phyloP scores from a whole-genome alignment of 92 coral and sea anemone species.

The Virgularia gustaviana region DNA sequence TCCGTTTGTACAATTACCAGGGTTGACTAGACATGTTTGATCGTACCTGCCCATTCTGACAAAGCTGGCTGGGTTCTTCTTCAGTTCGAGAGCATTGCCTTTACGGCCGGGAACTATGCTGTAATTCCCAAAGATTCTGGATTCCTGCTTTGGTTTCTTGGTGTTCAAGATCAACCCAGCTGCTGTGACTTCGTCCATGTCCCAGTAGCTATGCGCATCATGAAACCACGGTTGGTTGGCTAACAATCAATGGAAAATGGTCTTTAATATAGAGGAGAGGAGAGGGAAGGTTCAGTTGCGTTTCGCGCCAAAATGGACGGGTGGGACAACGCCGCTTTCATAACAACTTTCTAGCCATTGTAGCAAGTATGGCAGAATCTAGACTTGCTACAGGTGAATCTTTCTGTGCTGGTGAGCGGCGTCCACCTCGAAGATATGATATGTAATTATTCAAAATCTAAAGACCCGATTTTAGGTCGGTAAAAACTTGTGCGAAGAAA shows the following conservation, averaged over 20 bases:
- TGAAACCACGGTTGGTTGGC: conserved; percentile 60
- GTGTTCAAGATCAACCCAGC: conserved; percentile 59
- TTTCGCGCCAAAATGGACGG: background rate
- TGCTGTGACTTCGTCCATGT: conserved; percentile 59
- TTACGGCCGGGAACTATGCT: conserved; percentile 66
- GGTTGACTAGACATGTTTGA: conserved; percentile 67
- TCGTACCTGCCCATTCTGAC: conserved; percentile 64
- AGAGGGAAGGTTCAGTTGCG: background rate
- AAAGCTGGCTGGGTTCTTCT: conserved; percentile 18
- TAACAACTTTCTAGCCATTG: too few relatives aligned
- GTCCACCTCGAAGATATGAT: too few relatives aligned
- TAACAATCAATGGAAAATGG: background rate
- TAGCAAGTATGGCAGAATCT: too few relatives aligned
- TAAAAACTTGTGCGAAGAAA: too few relatives aligned
- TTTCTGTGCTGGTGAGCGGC: too few relatives aligned
- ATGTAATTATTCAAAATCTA: too few relatives aligned
- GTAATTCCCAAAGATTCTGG: conserved; percentile 58
- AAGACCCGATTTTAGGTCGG: too few relatives aligned
- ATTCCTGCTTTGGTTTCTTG: conserved; percentile 49
- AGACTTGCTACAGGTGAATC: too few relatives aligned
- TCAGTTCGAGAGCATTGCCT: conserved; percentile 70
- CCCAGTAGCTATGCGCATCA: conserved; percentile 74
- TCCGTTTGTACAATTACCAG: conserved; percentile 63
- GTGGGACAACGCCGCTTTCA: background rate
- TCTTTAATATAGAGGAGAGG: background rate